Base-by-base conservation (phyloP, 2,113 vertebrate genomes). In the Atrichornis clamosus region DNA sequence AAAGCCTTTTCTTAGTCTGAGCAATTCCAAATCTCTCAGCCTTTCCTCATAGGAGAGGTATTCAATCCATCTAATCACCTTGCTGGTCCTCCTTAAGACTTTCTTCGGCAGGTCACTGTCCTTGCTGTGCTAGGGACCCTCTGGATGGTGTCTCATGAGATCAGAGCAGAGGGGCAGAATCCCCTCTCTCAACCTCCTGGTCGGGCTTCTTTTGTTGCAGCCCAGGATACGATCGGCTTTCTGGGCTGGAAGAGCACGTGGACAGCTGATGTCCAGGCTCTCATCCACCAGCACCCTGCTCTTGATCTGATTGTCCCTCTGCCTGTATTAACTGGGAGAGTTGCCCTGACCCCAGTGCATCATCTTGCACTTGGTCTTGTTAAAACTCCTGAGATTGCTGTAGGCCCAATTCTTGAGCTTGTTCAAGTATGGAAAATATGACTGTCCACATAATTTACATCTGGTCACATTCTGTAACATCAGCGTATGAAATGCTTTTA, bases 401-500 rank as follows among this genome's bases (percentile, higher is more conserved):
- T 12, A 60, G 28, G 23, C 44, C 19, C 37, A 21, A 8, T 42
- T 42, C 6, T 5, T 26, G 26, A 42, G 59, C 17, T 39, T n/a
- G 30, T 39, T 53, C 39, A 50, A 39, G 46, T 46, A 30, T 5
- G 15, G 78, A 68, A 75, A 82, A 53, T 27, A 22, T 18, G 5
- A 53, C 46, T 44, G 16, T 46, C 39, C 24, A 8, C 35, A 22
- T 26, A 3, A 46, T 68, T 96, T 96, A 42, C 53, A 93, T 80
- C 75, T 5, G 2, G 88, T 86, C 69, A 78, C 63, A 89, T 74
- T 85, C 62, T 85, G 24, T 84, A 86, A 85, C 3, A 7, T 87
- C 85, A 95, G 60, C 15, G 89, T 84, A 65, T 55, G 84, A 91
- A 95, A 82, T 92, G 35, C 44, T 93, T 96, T 95, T 90, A 90